These are phyloP conservation scores for Podarcis muralis DNA, from an alignment of 2,113 vertebrate species.

Conservation along the genomic window DNA sequence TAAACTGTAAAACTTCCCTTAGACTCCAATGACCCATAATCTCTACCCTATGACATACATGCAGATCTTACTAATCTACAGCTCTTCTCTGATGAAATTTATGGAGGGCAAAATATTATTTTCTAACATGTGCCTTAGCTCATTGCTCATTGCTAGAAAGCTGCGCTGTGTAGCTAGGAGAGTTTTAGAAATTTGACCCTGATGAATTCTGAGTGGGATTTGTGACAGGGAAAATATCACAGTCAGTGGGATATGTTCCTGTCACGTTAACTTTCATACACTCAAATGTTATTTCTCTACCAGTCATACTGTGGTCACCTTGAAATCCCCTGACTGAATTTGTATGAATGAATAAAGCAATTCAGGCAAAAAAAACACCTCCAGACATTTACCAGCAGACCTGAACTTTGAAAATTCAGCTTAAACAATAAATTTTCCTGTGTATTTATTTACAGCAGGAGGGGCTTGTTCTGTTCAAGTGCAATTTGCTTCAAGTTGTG, in stretches of 20 bases:
- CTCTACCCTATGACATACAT: neutral
- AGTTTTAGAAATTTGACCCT: neutral
- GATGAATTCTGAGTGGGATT: neutral
- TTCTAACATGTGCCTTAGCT: too few relatives aligned
- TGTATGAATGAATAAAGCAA: neutral
- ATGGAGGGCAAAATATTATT: too few relatives aligned
- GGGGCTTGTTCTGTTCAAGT: neutral
- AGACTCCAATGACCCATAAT: neutral
- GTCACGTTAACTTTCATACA: neutral
- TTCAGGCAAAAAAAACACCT: neutral
- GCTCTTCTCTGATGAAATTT: neutral
- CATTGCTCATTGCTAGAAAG: too few relatives aligned
- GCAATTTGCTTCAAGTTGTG: neutral
- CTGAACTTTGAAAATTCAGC: neutral
- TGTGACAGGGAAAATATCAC: neutral
- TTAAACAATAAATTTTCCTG: neutral
- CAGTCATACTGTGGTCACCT: neutral
- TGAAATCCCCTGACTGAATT: neutral
- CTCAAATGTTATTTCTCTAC: neutral
- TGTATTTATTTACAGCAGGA: constrained; percentile 7
- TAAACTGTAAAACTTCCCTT: neutral
- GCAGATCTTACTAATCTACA: neutral
- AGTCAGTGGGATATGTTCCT: neutral
- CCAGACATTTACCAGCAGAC: neutral
- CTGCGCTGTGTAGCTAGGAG: too few relatives aligned